Base-by-base conservation (phyloP, 2,797 vertebrate genomes). In the Anniella stebbinsi region DNA sequence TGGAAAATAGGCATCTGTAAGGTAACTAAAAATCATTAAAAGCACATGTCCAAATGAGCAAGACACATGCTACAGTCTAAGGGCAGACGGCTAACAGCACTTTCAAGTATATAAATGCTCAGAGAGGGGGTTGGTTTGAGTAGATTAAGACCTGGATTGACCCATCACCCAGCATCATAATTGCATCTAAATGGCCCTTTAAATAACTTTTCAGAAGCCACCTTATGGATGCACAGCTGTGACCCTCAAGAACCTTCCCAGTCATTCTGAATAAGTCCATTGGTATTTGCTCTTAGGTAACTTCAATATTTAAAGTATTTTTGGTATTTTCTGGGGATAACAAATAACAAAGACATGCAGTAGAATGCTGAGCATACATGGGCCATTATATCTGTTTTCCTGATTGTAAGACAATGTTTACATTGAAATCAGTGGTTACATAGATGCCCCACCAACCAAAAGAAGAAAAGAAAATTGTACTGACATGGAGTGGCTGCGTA, bases 281-380 rank as follows among this genome's bases (percentile, higher is more conserved):
- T 38, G 45, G 25, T 69, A 81, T 87, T 93, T 94, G 80, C 63
- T 84, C 90, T 92, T 88, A 95, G 73, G 77, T 92, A 95, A 93
- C 88, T 87, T 88, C 12, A n/a, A 48, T 78, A 87, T 87, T 93
- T 87, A 83, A 67, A 90, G 86, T 87, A 95, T 93, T 80, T 84
- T 72, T 93, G 86, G 89, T 90, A 95, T 95, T 94, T 94, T 91
- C 92, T 94, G 78, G 63, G 33, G 72, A 84, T 91, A 93, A 83
- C 90, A 77, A 91, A 38, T 70, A 88, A 93, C 36, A 94, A 67
- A 87, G 90, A 77, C 87, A 48, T 88, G 87, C 45, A 88, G 78
- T 87, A 21, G 18, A 82, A 86, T 87, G 48, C 72, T 33, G 75
- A 88, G 91, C 93, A 92, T 23, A 70, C 36, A 0, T 73, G 70